Base-by-base conservation (phyloP, 2,113 vertebrate species). In the Ardeotis arabs region DNA sequence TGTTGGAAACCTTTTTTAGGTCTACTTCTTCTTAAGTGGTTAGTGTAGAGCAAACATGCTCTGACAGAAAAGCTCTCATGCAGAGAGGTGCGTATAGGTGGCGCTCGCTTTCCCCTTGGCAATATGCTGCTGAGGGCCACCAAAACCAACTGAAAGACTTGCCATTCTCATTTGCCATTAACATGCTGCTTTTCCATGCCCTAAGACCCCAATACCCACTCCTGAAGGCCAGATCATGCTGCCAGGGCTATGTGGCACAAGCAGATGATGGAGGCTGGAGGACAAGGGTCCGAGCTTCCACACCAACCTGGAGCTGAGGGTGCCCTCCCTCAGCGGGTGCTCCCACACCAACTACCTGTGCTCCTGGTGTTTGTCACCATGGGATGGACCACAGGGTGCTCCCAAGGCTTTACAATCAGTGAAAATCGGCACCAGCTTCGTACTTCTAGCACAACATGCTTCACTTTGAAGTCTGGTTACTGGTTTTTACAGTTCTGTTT, bases 401-500 rank as follows among this genome's bases (percentile, higher is more conserved):
- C 96, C 96, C 87, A 6, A 28, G 93, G 73, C 95, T 98, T 98
- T 98, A 98, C 96, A 98, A 93, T 95, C 97, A 97, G 97, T 73
- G 98, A 98, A 98, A 98, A 98, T 97, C 96, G 4, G 98, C 98
- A 97, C 98, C 98, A 98, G 98, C 97, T 97, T 96, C 84, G 14
- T 95, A 93, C 97, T 97, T 96, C 98, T 97, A 96, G 98, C 98
- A 95, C 97, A 95, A 97, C 96, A 97, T 94, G 96, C 96, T 97
- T 96, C 8, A 4, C 98, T 98, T 98, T 98, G 98, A 98, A 97
- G 98, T 98, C 98, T 98, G 96, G 88, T 97, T 96, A 93, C 97
- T 97, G 97, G 83, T 83, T 98, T 98, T 98, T 98, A 98, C 98
- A 97, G 97, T 98, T 98, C 97, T 98, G 98, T 98, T 98, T 98